Conservation (phyloP, 2,888 invertebrate species). For the Leuctra nigra region DNA sequence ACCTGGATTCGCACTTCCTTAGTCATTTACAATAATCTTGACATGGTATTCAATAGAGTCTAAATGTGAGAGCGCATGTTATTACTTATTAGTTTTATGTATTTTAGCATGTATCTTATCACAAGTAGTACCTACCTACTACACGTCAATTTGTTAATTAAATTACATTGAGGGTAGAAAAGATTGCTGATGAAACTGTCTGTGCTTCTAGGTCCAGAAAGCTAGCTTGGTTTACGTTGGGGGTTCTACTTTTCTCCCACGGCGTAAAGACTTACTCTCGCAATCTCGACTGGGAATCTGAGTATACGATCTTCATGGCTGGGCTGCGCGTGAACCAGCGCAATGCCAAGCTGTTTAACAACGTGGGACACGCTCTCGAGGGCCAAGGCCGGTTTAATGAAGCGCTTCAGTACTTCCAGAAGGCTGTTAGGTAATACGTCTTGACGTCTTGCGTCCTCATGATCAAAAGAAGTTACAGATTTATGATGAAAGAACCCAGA, state of each 20-base stretch:
- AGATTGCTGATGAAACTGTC: too few relatives aligned
- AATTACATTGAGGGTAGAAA: too few relatives aligned
- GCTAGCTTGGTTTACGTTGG: constrained; percentile 58
- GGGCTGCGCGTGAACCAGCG: constrained; percentile 78
- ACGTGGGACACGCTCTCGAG: constrained; percentile 94
- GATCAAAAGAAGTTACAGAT: neutral
- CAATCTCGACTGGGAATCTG: constrained; percentile 90
- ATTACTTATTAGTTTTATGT: too few relatives aligned
- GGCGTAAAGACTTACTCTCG: constrained; percentile 78
- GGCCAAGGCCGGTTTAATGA: constrained; percentile 60
- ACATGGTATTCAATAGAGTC: too few relatives aligned
- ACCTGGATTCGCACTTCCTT: too few relatives aligned
- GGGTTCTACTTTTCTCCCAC: constrained; percentile 63
- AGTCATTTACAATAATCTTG: too few relatives aligned
- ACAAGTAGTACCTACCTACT: too few relatives aligned
- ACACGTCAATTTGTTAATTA: too few relatives aligned
- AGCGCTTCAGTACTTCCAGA: constrained; percentile 85
- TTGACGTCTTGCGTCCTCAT: neutral
- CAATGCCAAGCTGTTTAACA: constrained; percentile 95
- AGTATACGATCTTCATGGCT: constrained; percentile 90
- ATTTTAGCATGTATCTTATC: too few relatives aligned
- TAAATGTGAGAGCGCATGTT: too few relatives aligned
- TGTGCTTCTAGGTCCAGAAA: constrained; percentile 44
- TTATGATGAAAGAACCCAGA: neutral
- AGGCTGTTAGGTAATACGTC: constrained; percentile 60